Evolutionary conservation across 2,888 invertebrate species (phyloP), one percentile per base, ranked within the genome.

Genomic region (Labia minor): DNA sequence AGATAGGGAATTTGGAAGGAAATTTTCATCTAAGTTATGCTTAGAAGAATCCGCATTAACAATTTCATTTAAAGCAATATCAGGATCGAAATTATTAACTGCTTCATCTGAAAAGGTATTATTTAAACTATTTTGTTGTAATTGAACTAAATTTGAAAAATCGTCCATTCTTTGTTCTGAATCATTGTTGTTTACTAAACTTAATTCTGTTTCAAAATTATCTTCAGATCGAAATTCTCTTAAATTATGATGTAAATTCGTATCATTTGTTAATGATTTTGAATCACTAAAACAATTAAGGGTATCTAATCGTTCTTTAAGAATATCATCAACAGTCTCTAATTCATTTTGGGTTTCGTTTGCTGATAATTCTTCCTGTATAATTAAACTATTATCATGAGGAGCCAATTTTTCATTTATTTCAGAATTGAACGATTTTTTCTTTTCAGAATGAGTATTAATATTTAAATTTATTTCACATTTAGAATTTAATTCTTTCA

Each of bases 301-400:
- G 37, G 69, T 70, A 26, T 70, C 67, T 37, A 70, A 66, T 37
- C 69, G 62, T 19, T 69, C 70, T 10, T 70, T 70, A 33, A 70
- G 67, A 19, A 70, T 68, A 21, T 69, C 70, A 63, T 70, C 69
- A 0, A 69, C 68, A 4, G 67, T 66, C 19, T 67, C 62, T 19
- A 66, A 16, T 11, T 66, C 69, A 21, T 66, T 3, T 26, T 26
- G 26, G 26, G 26, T 3, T 26, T 26, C 26, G 8, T 26, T 26
- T 26, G 26, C 8, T 6, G 26, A 26, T 26, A 26, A 26, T 26
- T 26, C 26, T 26, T 26, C 26, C 8, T 26, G 26, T 26, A 8
- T 26, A 26, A 26, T 26, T 26, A 26, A 26, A 26, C 8, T 8
- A 8, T 8, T 26, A 26, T 26, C 8, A 6, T 26, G 26, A 26